phyloP scores from a whole-genome alignment of 2,888 invertebrate species.

The Mesopsocus fuscifrons region DNA sequence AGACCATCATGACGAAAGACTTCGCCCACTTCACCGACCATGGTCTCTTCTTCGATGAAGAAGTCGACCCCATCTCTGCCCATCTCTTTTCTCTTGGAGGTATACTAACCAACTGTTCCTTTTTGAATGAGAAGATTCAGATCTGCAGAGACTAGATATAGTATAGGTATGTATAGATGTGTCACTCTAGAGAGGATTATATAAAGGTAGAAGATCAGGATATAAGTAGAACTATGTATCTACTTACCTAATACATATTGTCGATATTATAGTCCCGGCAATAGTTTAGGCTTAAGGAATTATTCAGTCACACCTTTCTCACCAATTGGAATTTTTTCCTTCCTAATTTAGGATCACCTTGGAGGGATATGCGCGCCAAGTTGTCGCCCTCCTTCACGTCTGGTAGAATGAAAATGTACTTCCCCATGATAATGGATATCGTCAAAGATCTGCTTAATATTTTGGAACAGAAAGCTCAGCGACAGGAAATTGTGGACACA shows the following conservation, averaged over 20 bases:
- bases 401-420: slow-evolving; percentile 7
- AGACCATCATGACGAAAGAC: slow-evolving; percentile 8
- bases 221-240: no score
- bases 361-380: slow-evolving; percentile 7
- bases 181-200: no score
- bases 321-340: no score
- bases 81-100: slow-evolving; percentile 8
- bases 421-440: slow-evolving; percentile 8
- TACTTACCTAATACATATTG: no score
- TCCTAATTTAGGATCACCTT: neutral
- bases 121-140: neutral
- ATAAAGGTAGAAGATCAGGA: no score
- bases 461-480: slow-evolving; percentile 2
- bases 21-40: slow-evolving; percentile 5
- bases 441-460: slow-evolving; percentile 5
- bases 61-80: slow-evolving; percentile 6
- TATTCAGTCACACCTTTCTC: neutral
- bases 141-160: no score
- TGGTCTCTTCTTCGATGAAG: slow-evolving; percentile 8
- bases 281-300: no score
- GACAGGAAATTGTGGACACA: neutral
- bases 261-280: no score
- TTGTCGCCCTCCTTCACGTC: slow-evolving; percentile 7
- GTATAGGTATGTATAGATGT: no score
- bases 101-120: neutral